These are phyloP conservation scores for Luidia sarsii DNA, from an alignment of 53 echinoderm and acorn worm genomes.

Conservation along the genomic window DNA sequence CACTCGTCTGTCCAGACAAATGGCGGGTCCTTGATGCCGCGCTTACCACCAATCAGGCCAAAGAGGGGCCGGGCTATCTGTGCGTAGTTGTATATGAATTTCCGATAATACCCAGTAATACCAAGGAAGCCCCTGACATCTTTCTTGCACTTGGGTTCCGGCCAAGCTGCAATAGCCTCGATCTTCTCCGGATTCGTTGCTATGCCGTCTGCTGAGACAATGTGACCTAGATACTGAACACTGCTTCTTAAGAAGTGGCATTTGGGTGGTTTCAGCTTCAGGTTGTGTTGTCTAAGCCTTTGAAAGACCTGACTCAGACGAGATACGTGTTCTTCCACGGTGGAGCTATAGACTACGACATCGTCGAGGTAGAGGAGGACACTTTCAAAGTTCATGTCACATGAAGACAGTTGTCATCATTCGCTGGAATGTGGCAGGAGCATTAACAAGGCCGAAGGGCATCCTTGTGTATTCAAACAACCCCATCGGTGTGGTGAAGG, in stretches of 20 bases:
- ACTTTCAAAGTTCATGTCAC: conserved; percentile 2
- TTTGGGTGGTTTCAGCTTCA: conserved; percentile 20
- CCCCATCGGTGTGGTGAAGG: conserved; percentile 8
- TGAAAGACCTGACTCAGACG: conserved; percentile 10
- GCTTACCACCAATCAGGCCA: conserved; percentile 10
- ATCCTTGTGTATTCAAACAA: conserved; percentile 26
- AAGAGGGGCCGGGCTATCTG: conserved; percentile 31
- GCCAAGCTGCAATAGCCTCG: conserved; percentile 8
- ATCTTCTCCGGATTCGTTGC: conserved; percentile 17
- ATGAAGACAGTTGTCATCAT: conserved; percentile 25
- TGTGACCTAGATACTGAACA: conserved; percentile 40
- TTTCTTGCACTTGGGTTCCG: neutral
- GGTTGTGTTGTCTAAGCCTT: neutral
- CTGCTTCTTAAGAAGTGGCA: conserved; percentile 19
- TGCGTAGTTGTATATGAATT: conserved; percentile 9
- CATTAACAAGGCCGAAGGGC: no score
- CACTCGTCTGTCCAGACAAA: conserved; percentile 35
- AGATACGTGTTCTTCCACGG: conserved; percentile 1
- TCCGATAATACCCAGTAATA: neutral
- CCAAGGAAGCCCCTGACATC: conserved; percentile 14
- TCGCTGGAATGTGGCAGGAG: conserved; percentile 25
- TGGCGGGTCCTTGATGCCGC: neutral
- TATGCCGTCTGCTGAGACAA: conserved; percentile 32
- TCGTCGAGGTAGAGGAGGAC: conserved; percentile 33
- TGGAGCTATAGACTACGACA: conserved; percentile 6